These are phyloP conservation scores for Hyposmocoma kahamanoa DNA, from an alignment of 1,140 invertebrate species.

Conservation along the genomic window DNA sequence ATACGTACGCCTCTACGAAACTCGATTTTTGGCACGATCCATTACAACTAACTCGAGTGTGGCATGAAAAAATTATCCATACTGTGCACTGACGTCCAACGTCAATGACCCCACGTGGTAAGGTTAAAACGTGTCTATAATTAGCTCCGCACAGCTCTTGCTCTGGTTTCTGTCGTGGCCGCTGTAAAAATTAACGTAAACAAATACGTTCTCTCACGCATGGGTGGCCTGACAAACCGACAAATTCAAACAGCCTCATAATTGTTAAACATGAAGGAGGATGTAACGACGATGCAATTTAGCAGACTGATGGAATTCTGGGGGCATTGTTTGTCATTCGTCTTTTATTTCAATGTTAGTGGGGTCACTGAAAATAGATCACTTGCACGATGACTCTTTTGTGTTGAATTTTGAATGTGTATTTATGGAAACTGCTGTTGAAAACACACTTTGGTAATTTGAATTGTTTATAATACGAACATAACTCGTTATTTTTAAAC, in stretches of 20 bases:
- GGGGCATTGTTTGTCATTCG: background rate
- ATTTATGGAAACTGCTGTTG: no score
- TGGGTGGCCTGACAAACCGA: constrained; percentile 48
- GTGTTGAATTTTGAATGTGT: no score
- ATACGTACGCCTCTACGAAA: no score
- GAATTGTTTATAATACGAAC: no score
- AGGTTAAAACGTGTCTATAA: constrained; percentile 53
- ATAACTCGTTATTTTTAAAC: no score
- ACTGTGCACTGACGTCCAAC: constrained; percentile 9
- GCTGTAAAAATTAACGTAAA: constrained; percentile 69
- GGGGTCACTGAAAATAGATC: no score
- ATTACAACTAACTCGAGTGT: no score
- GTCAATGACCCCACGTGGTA: constrained; percentile 58
- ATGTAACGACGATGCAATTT: no score
- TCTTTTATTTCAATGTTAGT: background rate
- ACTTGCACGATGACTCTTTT: background rate
- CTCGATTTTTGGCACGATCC: no score
- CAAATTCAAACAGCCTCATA: constrained; percentile 16
- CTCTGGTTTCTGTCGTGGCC: constrained; percentile 65
- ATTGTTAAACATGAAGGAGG: background rate
- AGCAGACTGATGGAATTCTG: no score
- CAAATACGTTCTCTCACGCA: constrained; percentile 53
- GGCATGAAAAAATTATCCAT: constrained; percentile 9
- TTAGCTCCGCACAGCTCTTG: constrained; percentile 43
- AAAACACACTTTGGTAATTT: no score